Evolutionary conservation across 2,888 invertebrate genomes (phyloP), one percentile per base, ranked within the genome.

Genomic region (Brenthis ino): DNA sequence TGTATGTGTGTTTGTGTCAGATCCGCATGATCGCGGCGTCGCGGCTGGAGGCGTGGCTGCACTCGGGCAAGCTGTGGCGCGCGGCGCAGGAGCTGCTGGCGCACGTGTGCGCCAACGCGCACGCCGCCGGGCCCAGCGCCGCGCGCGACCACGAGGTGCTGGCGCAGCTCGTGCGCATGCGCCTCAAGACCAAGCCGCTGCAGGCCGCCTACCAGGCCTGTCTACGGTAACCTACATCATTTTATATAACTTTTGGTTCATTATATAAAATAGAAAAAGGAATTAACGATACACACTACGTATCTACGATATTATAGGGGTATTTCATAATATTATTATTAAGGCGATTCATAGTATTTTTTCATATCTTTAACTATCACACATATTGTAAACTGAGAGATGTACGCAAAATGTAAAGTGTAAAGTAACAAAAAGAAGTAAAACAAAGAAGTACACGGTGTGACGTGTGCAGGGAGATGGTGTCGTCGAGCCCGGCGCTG

Each of bases 61-160:
- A 98, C 85, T 99, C 99, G 84, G 98, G 98, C 71, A 99, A 99
- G 94, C 90, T 98, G 65, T 97, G 97, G 93, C 96, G 97, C 79
- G 95, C 96, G 28, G 98, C 98, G 0, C 98, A 98, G 85, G 99
- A 99, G 87, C 87, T 99, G 65, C 90, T 99, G 37, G 96, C 98
- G 66, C 96, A 97, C 79, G 95, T 99, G 75, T 99, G 98, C 85
- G 95, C 96, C 77, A 99, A 99, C 91, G 97, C 98, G 76, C 87
- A 85, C 78, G 96, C 96, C 28, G 80, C 85, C 72, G 89, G 91
- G 8, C 94, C 95, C 61, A 94, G 94, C 66, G 94, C 94, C 24
- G 88, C 93, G 5, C 89, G 94, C 68, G 97, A 97, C 88, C 94
- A 94, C 77, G 95, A 95, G 81, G 97, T 98, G 57, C 95, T 99